Evolutionary conservation across 2,113 vertebrate genomes (phyloP).

Genomic region (Oryzias javanicus): DNA sequence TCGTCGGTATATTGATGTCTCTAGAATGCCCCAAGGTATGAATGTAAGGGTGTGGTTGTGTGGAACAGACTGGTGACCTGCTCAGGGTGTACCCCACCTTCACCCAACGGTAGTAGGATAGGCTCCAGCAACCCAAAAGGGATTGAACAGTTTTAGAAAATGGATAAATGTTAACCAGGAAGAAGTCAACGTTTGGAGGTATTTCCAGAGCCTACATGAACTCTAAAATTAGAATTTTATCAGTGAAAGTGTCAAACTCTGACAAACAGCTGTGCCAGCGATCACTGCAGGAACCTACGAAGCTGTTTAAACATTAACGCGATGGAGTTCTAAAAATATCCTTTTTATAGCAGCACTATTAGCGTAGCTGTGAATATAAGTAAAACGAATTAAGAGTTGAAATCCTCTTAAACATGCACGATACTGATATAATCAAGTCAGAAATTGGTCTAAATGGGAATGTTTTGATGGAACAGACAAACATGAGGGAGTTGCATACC

Average conservation of each 20-base stretch:
- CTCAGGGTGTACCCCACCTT: no score
- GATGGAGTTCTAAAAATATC: slow-evolving; percentile 2
- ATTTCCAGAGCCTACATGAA: not conserved
- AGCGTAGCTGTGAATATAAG: not conserved
- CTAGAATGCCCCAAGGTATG: no score
- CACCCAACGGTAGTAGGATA: no score
- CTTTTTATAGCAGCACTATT: not conserved
- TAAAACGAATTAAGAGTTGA: not conserved
- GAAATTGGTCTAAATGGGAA: not conserved
- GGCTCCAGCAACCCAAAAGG: no score
- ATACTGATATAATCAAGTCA: no score
- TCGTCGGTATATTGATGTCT: no score
- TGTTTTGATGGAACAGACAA: not conserved
- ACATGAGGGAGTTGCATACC: slow-evolving; percentile 6
- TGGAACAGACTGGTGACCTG: no score
- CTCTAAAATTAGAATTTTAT: not conserved
- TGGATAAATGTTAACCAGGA: no score
- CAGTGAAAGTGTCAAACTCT: not conserved
- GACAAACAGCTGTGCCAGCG: not conserved
- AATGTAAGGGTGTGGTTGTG: no score
- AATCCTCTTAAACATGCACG: not conserved
- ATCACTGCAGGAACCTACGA: not conserved
- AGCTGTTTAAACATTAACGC: not conserved
- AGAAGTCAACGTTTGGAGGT: not conserved
- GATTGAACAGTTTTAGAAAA: no score